These are phyloP conservation scores for Serinus canaria DNA, from an alignment of 2,113 vertebrate genomes.

Conservation along the genomic window DNA sequence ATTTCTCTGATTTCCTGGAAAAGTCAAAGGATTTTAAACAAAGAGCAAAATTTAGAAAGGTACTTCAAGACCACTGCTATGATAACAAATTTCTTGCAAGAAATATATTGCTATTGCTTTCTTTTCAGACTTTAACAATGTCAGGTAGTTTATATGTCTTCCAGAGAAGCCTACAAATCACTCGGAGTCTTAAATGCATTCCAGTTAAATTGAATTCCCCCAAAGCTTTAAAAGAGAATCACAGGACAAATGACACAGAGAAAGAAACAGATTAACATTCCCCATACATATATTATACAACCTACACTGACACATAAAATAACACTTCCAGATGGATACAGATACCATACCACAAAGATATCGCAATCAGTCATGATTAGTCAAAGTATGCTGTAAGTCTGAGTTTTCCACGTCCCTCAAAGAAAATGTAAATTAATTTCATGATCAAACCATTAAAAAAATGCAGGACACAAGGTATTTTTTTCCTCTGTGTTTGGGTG, in stretches of 20 bases:
- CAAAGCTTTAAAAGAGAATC: background rate
- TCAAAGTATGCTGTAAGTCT: background rate
- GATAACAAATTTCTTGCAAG: background rate
- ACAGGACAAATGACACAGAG: background rate
- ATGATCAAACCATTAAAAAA: background rate
- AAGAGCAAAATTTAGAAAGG: background rate
- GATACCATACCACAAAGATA: background rate
- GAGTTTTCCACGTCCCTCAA: accelerated
- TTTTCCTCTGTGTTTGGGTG: background rate
- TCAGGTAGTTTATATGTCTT: slow-evolving; percentile 8
- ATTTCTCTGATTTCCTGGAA: background rate
- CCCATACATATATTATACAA: background rate
- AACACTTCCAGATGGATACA: background rate
- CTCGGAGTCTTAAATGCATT: background rate
- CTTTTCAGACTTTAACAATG: background rate
- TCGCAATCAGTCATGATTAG: background rate
- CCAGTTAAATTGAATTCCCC: background rate
- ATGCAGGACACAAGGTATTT: accelerated
- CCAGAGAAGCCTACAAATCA: background rate
- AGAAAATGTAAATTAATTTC: background rate
- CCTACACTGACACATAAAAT: background rate
- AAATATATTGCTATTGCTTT: background rate
- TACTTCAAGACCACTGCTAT: background rate
- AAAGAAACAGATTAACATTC: background rate
- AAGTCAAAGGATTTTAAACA: background rate